Evolutionary conservation across 2,797 vertebrate species (phyloP).

Genomic region (Hypotaenidia philippensis): DNA sequence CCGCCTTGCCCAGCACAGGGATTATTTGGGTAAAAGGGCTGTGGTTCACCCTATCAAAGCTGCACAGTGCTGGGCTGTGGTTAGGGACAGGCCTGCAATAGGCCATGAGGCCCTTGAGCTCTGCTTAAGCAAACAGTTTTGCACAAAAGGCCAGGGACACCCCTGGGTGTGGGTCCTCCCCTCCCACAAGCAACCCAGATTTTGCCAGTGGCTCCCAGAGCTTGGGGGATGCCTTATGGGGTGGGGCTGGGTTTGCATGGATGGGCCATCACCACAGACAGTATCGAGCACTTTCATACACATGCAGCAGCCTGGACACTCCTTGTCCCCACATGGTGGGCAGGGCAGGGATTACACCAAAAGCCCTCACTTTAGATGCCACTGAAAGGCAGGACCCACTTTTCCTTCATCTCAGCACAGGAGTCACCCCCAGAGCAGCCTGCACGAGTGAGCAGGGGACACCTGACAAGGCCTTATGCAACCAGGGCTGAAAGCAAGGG

Average conservation of each 20-base stretch:
- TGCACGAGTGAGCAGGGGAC: neutral
- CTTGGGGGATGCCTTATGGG: neutral
- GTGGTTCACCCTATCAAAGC: neutral
- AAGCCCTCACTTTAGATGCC: no score
- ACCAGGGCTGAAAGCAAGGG: neutral
- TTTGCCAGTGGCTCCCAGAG: rapidly evolving
- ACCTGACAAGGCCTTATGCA: neutral
- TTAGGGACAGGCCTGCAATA: neutral
- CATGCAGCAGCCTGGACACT: no score
- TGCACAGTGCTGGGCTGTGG: neutral
- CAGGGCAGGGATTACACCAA: no score
- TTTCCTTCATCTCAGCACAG: no score
- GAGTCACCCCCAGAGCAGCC: neutral
- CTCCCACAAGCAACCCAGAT: neutral
- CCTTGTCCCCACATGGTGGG: no score
- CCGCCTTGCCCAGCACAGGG: neutral
- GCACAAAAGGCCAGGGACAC: neutral
- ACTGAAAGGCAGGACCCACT: no score
- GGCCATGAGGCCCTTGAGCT: neutral
- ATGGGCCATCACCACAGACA: no score
- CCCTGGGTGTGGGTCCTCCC: neutral
- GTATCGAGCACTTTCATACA: no score
- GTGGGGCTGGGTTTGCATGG: no score
- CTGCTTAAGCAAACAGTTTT: neutral
- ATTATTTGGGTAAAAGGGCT: neutral